Evolutionary conservation across 2,888 invertebrate genomes (phyloP), one percentile per base, ranked within the genome.

Genomic region (Caenorhabditis sp.): DNA sequence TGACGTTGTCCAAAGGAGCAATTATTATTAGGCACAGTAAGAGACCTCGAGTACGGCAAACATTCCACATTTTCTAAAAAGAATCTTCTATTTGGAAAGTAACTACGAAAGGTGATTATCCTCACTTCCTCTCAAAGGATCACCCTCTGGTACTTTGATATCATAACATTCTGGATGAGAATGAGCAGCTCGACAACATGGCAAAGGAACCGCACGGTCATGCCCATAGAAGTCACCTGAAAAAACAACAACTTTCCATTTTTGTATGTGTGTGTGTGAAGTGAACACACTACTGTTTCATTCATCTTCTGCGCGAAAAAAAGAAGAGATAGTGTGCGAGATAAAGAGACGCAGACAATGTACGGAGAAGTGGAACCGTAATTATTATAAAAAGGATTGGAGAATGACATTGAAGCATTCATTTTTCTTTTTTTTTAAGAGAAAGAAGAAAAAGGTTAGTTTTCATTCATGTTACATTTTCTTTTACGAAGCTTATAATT

Each of bases 1-100:
- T 95, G 95, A 71, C 96, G 85, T 58, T 88, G 88, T 3, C 88
- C 88, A 20, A 86, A 74, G n/a, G 79, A 72, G 60, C 86, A 86
- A 57, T 83, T 81, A 57, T 78, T 80, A 17, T 84, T 74, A 0
- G 85, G 83, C 5, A 85, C 79, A 0, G 80, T 77, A 59, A 87
- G 77, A 3, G 85, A 80, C 0, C 86, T 77, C 8, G 82, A 67
- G 58, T 87, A 86, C 1, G 84, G 78, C 36, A 85, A 69, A 65
- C 86, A 86, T 59, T 83, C 54, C 14, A 67, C 67, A 20, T 61
- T 67, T 54, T 69, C 67, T 73, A 60, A 43, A 72, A 59, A 17
- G 4, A 31, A 23, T 23, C 21, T 23, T 23, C 23, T 53, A 2
- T 49, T 14, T 49, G 14, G 7, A 7, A 38, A 38, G 14, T 38